Evolutionary conservation across 2,797 vertebrate species (phyloP).

Genomic region (Squalus acanthias): DNA sequence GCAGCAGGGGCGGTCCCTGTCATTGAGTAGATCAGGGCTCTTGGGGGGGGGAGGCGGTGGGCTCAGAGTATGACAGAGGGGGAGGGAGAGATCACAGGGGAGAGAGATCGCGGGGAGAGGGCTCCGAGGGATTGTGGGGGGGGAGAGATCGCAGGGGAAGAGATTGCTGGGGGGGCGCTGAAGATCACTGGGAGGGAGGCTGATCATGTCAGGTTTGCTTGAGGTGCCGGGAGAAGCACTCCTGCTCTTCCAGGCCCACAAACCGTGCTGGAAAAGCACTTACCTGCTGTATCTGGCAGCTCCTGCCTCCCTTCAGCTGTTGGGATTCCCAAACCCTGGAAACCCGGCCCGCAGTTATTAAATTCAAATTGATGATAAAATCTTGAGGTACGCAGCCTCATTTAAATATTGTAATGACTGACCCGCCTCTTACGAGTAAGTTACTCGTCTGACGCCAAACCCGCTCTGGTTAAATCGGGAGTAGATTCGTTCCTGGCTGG

Average conservation of each 20-base stretch:
- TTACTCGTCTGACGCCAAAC: not conserved
- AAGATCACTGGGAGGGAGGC: not conserved
- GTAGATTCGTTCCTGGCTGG: not conserved
- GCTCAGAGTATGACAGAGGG: not conserved
- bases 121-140: not conserved
- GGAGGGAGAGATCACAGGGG: too few relatives aligned
- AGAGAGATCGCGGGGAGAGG: too few relatives aligned
- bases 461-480: not conserved
- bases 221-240: not conserved
- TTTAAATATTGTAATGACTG: too few relatives aligned
- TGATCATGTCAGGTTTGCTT: not conserved
- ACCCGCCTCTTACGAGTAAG: not conserved
- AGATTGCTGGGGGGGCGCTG: not conserved
- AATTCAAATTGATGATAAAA: not conserved
- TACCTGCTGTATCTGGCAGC: not conserved
- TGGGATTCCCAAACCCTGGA: not conserved
- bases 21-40: not conserved
- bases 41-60: not conserved
- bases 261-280: not conserved
- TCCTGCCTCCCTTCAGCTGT: not conserved
- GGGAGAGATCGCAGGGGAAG: not conserved
- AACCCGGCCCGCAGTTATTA: not conserved
- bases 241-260: not conserved
- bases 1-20: not conserved
- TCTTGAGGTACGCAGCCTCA: too few relatives aligned